These are phyloP conservation scores for Bombus huntii DNA, from an alignment of 1,140 invertebrate species.

Conservation along the genomic window DNA sequence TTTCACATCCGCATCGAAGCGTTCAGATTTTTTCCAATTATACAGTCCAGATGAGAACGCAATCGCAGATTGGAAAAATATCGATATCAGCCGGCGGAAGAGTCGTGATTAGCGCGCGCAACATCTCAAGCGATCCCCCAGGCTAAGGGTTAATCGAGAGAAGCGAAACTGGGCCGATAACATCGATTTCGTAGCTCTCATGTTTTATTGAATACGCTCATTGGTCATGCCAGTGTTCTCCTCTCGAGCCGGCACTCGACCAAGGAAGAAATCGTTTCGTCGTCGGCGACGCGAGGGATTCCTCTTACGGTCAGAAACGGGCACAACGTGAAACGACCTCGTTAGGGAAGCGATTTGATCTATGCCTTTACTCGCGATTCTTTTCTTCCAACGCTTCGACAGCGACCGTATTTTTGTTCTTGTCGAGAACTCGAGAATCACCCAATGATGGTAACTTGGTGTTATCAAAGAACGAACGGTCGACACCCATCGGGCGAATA, in stretches of 20 bases:
- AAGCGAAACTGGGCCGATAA: conserved; percentile 47
- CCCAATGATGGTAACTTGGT: not conserved
- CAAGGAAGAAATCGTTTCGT: conserved; percentile 50
- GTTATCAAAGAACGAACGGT: not conserved
- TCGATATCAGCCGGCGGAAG: not conserved
- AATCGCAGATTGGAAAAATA: not conserved
- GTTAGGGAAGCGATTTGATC: conserved; percentile 45
- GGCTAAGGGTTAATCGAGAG: conserved; percentile 37
- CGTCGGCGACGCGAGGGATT: conserved; percentile 14
- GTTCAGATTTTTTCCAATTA: not conserved
- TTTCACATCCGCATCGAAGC: not conserved
- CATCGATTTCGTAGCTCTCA: conserved; percentile 38
- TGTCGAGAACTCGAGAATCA: not conserved
- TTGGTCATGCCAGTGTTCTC: conserved; percentile 20
- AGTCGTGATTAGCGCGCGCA: not conserved
- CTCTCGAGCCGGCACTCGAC: conserved; percentile 30
- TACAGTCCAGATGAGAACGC: not conserved
- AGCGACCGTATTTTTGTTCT: not conserved
- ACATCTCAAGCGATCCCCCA: not conserved
- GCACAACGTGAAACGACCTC: conserved; percentile 42
- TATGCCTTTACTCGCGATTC: conserved; percentile 2
- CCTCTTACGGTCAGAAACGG: conserved; percentile 39
- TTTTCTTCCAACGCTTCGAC: not conserved
- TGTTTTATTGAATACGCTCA: conserved; percentile 56
- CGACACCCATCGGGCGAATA: not conserved